Evolutionary conservation across 2,888 invertebrate genomes (phyloP).

Genomic region (Hydrotaea cyrtoneurina): DNA sequence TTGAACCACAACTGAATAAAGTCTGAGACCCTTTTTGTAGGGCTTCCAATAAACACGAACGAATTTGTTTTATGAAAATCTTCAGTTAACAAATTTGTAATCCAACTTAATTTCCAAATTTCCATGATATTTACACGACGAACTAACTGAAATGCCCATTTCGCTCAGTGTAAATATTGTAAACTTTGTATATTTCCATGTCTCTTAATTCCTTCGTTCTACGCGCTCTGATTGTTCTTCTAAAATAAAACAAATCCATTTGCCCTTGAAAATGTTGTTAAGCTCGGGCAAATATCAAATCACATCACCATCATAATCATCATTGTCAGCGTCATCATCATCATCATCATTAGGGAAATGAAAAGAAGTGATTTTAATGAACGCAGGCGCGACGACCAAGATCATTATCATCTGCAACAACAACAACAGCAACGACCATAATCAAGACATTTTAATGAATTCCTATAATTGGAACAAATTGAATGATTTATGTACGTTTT

Average conservation of each 20-base stretch:
- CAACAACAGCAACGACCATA: background rate
- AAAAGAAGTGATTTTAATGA: slow-evolving; percentile 38
- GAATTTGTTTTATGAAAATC: too few species aligned
- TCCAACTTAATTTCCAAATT: too few species aligned
- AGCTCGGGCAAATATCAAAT: slow-evolving; percentile 32
- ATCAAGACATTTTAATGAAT: slow-evolving; percentile 54
- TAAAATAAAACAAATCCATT: slow-evolving; percentile 25
- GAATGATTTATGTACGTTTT: slow-evolving; percentile 42
- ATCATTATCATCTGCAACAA: background rate
- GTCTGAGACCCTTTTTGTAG: too few species aligned
- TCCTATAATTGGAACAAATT: slow-evolving; percentile 52
- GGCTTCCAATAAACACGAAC: too few species aligned
- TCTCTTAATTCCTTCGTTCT: background rate
- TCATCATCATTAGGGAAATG: slow-evolving; percentile 2
- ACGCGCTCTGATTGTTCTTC: background rate
- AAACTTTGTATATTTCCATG: background rate
- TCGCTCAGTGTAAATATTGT: too few species aligned
- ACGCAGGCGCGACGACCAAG: slow-evolving; percentile 44
- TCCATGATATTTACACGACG: too few species aligned
- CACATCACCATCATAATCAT: slow-evolving; percentile 2
- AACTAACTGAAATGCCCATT: too few species aligned
- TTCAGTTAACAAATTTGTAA: too few species aligned
- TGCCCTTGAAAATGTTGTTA: slow-evolving; percentile 42
- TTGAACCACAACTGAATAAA: too few species aligned
- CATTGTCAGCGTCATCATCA: background rate